Base-by-base conservation (phyloP, 2,113 vertebrate genomes). In the Myotis lucifugus region DNA sequence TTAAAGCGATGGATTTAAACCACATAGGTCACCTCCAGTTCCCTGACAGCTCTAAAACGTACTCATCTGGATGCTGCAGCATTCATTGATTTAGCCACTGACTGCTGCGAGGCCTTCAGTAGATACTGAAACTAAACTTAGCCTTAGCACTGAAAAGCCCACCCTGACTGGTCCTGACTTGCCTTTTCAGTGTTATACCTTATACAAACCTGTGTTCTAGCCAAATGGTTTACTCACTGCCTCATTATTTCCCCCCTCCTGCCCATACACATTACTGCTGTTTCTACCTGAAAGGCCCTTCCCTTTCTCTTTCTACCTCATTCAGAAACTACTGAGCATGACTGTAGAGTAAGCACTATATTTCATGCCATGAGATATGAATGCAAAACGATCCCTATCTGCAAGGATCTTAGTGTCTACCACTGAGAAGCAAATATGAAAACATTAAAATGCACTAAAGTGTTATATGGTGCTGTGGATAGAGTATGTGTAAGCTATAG, bases 1-100 rank as follows among this genome's bases (percentile, higher is more conserved):
- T 91, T 93, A 93, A 96, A 90, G 66, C 13, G 52, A 78, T 91
- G 37, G 25, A 27, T 81, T 95, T 97, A 69, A 95, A 81, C 74
- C 15, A 54, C 3, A 12, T 89, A 59, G 42, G 29, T 91, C 9
- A 88, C 52, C 27, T 90, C 21, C 17, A 85, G 25, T 23, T 37
- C 10, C 12, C 29, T 78, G 18, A 25, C 23, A 85, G 32, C 84
- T 91, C 42, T 50, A 59, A 84, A 88, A 56, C 9, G 25, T 61
- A 12, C 37, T 91, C 73, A 13, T 93, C 25, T 66, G 64, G 64
- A 17, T 66, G 13, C 46, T 79, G 64, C 96, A 96, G n/a, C 50
- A 70, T 23, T 86, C 69, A 48, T 90, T 93, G n/a, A 81, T 89
- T 91, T 93, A 83, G 42, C 73, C n/a, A 29, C 83, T 94, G 32